A percentile compares a stretch with the other conserved stretches of the same genome.
Evolutionary conservation across 2,888 invertebrate species (phyloP).

Genomic region (Phlogophora meticulosa): DNA sequence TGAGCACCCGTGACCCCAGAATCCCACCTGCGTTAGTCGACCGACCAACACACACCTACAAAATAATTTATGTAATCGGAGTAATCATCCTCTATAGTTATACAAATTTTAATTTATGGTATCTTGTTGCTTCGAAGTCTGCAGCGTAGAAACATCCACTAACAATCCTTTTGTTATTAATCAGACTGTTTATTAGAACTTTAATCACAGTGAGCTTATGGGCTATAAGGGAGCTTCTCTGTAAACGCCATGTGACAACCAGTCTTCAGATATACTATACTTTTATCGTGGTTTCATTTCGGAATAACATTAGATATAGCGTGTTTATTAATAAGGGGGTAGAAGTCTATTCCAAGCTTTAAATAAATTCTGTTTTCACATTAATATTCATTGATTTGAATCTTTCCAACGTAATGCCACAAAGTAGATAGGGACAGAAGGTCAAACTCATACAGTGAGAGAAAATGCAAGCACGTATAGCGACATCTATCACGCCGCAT

Average conservation of each 20-base stretch:
- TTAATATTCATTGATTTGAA: slow-evolving; percentile 83
- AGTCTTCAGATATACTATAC: no score
- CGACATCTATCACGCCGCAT: no score
- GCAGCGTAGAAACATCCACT: not conserved
- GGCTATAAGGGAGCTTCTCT: no score
- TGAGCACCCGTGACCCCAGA: no score
- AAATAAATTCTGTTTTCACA: slow-evolving; percentile 73
- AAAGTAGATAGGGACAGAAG: slow-evolving; percentile 3
- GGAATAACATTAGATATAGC: no score
- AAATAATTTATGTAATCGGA: not conserved
- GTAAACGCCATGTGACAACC: no score
- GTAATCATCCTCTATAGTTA: not conserved
- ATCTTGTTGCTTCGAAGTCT: not conserved
- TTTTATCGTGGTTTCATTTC: no score
- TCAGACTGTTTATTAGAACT: slow-evolving; percentile 66
- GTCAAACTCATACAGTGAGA: accelerated
- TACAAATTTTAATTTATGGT: not conserved
- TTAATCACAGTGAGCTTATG: slow-evolving; percentile 5
- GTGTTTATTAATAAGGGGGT: slow-evolving; percentile 29
- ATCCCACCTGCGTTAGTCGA: no score
- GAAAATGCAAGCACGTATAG: no score
- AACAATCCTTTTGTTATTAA: slow-evolving; percentile 5
- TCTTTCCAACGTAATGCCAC: slow-evolving; percentile 68
- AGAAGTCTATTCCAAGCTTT: slow-evolving; percentile 61
- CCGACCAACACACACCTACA: not conserved